Conservation (phyloP, 30 jellyfish, hydroid and myxozoan species). For the Catostylus mosaicus region DNA sequence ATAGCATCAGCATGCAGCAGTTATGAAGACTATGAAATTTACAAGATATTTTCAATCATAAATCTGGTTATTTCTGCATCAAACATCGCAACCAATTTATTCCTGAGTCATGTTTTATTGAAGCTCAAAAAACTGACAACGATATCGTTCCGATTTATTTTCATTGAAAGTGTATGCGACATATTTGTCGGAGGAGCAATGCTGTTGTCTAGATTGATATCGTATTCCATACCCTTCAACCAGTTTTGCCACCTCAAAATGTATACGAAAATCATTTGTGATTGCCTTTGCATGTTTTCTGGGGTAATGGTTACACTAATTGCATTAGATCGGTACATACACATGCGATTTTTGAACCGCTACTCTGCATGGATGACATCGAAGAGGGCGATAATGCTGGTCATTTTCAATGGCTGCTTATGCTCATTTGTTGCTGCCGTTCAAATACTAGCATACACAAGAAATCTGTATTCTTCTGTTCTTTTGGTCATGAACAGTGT, state of each 20-base stretch:
- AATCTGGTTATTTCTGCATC: constrained; percentile 3
- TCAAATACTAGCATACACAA: background rate
- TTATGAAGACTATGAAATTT: background rate
- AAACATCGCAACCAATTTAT: background rate
- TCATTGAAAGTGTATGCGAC: constrained; percentile 19
- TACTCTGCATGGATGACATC: constrained; percentile 32
- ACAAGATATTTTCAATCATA: background rate
- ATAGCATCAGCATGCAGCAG: constrained; percentile 23
- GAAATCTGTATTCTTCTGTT: background rate
- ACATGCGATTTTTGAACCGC: constrained; percentile 39
- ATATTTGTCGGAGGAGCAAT: constrained; percentile 10
- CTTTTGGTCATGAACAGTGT: constrained; percentile 1
- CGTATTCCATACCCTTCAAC: background rate
- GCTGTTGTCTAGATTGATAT: constrained; percentile 5
- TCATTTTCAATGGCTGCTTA: constrained; percentile 2
- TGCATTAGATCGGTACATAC: constrained; percentile 56
- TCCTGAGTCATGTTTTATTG: constrained; percentile 27
- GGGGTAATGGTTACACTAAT: constrained; percentile 11
- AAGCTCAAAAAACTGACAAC: constrained; percentile 23
- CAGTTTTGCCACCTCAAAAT: constrained; percentile 4
- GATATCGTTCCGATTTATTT: constrained; percentile 22
- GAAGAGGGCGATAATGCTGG: constrained; percentile 20
- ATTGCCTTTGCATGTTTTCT: constrained; percentile 39
- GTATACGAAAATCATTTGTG: constrained; percentile 25
- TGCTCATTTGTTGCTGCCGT: background rate